Evolutionary conservation across 2,113 vertebrate genomes (phyloP), one percentile per base, ranked within the genome.

Genomic region (Spilogale gracilis): DNA sequence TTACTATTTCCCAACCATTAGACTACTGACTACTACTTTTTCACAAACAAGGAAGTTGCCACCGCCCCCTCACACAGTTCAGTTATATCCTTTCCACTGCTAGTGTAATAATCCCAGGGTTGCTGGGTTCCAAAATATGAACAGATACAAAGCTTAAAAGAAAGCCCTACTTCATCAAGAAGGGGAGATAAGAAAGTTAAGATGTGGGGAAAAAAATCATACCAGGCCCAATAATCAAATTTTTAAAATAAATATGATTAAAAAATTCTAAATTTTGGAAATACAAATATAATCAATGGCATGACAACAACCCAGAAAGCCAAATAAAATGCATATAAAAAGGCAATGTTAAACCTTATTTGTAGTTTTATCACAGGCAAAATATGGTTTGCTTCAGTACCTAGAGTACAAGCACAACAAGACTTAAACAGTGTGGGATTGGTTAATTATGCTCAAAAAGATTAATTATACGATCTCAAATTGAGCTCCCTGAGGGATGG

Each of bases 111-210:
- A 82, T 54, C 12, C 65, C n/a, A 43, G 25, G 1, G 30, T 30
- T 38, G 45, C 17, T 74, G 43, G 25, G 30, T 52, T 74, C 86
- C 4, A 76, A 56, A 6, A 61, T 6, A 20, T 9, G 58, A 93
- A 81, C 3, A 43, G 4, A 84, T 3, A 67, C 43, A 93, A 60
- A 93, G 45, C 56, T 71, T 56, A 81, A 71, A n/a, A 89, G 45
- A 88, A 84, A 96, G 73, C 52, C 80, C 65, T 20, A 82, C 32
- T 95, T 97, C 54, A 76, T 79, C 86, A 94, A 97, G 87, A 79
- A 78, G 76, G 9, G 54, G 45, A 90, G 16, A 61, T 0, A 18
- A 25, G 50, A 52, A 93, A 96, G 74, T 69, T 58, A 90, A 95
- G 18, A 80, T 58, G 12, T 85, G 58, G 32, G 6, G 5, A n/a